A percentile compares a stretch with the other conserved stretches of the same genome.
Evolutionary conservation across 2,113 vertebrate species (phyloP).

Genomic region (Hemiscyllium ocellatum): DNA sequence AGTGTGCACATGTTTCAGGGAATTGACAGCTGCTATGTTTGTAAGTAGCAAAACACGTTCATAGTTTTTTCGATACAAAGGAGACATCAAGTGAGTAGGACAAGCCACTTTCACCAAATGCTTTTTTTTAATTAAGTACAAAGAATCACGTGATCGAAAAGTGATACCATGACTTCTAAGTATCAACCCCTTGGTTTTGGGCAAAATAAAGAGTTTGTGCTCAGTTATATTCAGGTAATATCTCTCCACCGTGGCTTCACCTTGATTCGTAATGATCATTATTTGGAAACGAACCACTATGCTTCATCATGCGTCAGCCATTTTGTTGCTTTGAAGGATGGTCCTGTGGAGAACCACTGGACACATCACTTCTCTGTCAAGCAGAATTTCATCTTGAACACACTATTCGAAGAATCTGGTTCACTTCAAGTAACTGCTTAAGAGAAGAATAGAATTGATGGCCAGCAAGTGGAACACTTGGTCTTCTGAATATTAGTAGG

Average conservation of each 20-base stretch:
- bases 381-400: not conserved
- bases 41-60: constrained; percentile 16
- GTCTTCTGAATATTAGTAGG: too few relatives aligned
- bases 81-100: constrained; percentile 7
- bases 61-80: not conserved
- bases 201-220: not conserved
- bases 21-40: constrained; percentile 31
- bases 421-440: too few relatives aligned
- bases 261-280: not conserved
- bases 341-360: not conserved
- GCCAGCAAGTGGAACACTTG: too few relatives aligned
- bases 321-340: not conserved
- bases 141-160: not conserved
- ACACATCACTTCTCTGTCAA: not conserved
- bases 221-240: not conserved
- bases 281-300: not conserved
- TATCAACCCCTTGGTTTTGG: not conserved
- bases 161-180: too few relatives aligned
- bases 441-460: too few relatives aligned
- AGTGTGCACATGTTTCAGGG: constrained; percentile 11
- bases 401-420: too few relatives aligned
- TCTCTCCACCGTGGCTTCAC: not conserved
- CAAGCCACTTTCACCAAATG: not conserved
- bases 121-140: not conserved
- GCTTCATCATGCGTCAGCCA: not conserved